Conservation (phyloP, 2,888 invertebrate species). For the Phengaris arion region DNA sequence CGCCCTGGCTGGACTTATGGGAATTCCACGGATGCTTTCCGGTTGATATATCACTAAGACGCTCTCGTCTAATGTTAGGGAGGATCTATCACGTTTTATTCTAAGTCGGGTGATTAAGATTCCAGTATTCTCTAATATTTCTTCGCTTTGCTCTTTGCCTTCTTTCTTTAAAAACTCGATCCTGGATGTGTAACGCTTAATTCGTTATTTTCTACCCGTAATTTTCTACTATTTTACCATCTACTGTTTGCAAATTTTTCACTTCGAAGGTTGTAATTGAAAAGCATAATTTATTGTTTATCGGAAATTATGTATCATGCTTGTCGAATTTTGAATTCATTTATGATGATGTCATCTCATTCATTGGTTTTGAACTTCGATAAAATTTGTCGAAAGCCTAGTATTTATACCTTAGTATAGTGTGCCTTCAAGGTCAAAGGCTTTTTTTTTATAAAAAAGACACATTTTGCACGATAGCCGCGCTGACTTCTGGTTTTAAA, state of each 20-base stretch:
- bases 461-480: too few species aligned
- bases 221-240: too few species aligned
- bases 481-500: too few species aligned
- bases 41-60: background rate
- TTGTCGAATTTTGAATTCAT: background rate
- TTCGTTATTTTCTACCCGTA: too few species aligned
- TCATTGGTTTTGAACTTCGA: background rate
- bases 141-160: too few species aligned
- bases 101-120: too few species aligned
- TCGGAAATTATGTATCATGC: background rate
- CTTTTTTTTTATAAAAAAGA: background rate
- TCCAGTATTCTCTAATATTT: too few species aligned
- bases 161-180: too few species aligned
- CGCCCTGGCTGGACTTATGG: background rate
- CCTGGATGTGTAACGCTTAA: too few species aligned
- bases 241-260: background rate
- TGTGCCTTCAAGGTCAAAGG: background rate
- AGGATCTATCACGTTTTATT: too few species aligned
- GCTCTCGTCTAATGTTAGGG: background rate
- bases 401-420: too few species aligned
- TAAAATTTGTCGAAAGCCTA: background rate
- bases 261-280: background rate
- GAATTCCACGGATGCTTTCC: conserved; percentile 9
- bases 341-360: background rate
- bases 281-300: background rate